Conservation (phyloP, 1,140 invertebrate species). For the Cryptotermes secundus region DNA sequence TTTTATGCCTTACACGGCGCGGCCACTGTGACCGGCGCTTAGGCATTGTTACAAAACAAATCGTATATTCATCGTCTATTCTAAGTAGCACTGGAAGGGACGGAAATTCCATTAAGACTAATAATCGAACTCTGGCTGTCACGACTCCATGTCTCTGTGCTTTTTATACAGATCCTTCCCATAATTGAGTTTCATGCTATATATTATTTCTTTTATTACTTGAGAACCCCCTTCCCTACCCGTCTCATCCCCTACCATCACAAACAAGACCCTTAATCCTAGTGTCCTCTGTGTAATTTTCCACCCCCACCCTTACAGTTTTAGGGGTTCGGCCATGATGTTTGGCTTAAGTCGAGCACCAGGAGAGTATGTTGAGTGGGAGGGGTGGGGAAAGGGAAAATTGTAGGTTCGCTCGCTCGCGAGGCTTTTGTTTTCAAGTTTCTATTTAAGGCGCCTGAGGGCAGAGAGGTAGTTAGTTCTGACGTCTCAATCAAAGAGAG, state of each 20-base stretch:
- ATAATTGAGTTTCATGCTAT: constrained; percentile 11
- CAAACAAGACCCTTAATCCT: background rate
- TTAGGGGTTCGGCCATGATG: background rate
- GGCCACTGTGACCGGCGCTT: no score
- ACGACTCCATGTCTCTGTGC: background rate
- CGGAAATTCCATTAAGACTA: background rate
- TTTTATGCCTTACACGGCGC: no score
- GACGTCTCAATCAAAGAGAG: constrained; percentile 24
- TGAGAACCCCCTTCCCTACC: background rate
- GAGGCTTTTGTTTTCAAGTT: constrained; percentile 23
- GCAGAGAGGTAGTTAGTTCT: constrained; percentile 15
- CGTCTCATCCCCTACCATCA: background rate
- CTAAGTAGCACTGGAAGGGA: background rate
- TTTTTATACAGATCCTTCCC: background rate
- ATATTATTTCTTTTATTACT: background rate
- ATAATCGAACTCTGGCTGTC: background rate
- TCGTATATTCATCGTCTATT: background rate
- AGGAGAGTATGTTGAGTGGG: background rate
- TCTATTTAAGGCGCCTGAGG: background rate
- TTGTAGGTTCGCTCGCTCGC: constrained; percentile 21
- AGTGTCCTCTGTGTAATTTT: constrained; percentile 2
- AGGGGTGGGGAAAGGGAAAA: background rate
- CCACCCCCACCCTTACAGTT: background rate
- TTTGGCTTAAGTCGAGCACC: constrained; percentile 6
- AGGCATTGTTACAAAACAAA: no score